Percentiles rank a stretch among this genome's conserved stretches.
These are phyloP conservation scores for Caranx melampygus DNA, from an alignment of 2,113 vertebrate genomes.

Conservation along the genomic window DNA sequence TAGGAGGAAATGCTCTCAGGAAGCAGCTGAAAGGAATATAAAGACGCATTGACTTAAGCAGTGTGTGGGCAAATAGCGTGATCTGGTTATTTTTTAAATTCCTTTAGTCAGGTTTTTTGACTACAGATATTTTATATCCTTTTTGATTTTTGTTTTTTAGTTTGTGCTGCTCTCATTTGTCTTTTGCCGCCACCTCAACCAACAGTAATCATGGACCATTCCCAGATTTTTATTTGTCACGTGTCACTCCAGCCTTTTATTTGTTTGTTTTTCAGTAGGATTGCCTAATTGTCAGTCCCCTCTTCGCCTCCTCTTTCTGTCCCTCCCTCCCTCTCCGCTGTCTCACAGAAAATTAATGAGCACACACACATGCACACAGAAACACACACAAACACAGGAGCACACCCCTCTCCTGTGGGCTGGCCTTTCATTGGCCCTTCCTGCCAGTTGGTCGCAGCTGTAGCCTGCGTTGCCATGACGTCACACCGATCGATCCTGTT, in stretches of 20 bases:
- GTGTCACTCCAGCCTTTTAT: background rate
- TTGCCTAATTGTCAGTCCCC: slow-evolving; percentile 55
- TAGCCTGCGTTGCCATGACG: slow-evolving; percentile 60
- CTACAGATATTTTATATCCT: background rate
- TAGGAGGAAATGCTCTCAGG: background rate
- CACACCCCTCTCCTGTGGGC: slow-evolving; percentile 45
- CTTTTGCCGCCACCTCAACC: background rate
- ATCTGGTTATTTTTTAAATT: background rate
- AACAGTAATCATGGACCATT: background rate
- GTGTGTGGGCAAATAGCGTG: too few relatives aligned
- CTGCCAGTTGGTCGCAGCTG: slow-evolving; percentile 55
- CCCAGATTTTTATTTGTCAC: background rate
- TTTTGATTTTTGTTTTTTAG: background rate
- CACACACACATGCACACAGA: slow-evolving; percentile 3
- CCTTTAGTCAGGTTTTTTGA: background rate
- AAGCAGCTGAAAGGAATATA: background rate
- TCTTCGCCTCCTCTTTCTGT: slow-evolving; percentile 5
- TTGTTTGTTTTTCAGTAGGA: slow-evolving; percentile 15
- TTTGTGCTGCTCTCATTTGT: too few relatives aligned
- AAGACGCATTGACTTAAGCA: background rate
- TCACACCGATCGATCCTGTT: slow-evolving; percentile 60
- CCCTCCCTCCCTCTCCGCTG: slow-evolving; percentile 19
- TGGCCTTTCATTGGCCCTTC: slow-evolving; percentile 35
- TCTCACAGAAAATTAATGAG: slow-evolving; percentile 66
- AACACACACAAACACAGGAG: slow-evolving; percentile 22